These are phyloP conservation scores for Myotis davidii DNA, from an alignment of 2,113 vertebrate genomes.

Conservation along the genomic window DNA sequence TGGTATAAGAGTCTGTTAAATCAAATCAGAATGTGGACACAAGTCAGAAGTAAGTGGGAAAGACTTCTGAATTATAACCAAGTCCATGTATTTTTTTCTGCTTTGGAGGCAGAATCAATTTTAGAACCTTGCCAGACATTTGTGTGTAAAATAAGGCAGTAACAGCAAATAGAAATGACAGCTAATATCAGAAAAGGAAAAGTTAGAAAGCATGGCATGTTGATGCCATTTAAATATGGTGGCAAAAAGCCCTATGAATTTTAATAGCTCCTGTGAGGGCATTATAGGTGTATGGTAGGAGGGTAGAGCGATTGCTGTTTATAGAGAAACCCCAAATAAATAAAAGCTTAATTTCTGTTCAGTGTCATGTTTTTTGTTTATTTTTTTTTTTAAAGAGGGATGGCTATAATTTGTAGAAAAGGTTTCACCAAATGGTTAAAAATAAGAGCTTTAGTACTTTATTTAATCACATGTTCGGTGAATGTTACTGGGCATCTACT, in stretches of 20 bases:
- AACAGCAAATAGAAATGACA: neutral
- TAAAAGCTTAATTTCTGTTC: conserved; percentile 19
- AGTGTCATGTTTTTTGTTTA: neutral
- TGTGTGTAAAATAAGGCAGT: conserved; percentile 8
- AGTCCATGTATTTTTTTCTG: conserved; percentile 43
- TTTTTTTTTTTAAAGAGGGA: neutral
- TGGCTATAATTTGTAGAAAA: neutral
- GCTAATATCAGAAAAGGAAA: conserved; percentile 11
- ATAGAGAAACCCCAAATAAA: neutral
- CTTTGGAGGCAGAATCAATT: conserved; percentile 47
- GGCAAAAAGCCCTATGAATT: neutral
- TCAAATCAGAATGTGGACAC: conserved; percentile 9
- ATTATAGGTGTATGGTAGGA: neutral
- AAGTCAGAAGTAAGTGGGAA: conserved; percentile 57
- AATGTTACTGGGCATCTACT: neutral
- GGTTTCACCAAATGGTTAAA: neutral
- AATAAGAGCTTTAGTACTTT: neutral
- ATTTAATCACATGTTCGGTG: neutral
- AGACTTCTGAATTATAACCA: conserved; percentile 24
- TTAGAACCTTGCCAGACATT: conserved; percentile 5
- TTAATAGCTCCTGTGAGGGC: neutral
- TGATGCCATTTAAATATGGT: neutral
- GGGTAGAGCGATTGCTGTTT: neutral
- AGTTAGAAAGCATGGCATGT: neutral
- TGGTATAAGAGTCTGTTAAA: conserved; percentile 17